Percentiles rank a stretch among this genome's conserved stretches.
phyloP scores from a whole-genome alignment of 1,140 invertebrate species.

The Formica selysi region DNA sequence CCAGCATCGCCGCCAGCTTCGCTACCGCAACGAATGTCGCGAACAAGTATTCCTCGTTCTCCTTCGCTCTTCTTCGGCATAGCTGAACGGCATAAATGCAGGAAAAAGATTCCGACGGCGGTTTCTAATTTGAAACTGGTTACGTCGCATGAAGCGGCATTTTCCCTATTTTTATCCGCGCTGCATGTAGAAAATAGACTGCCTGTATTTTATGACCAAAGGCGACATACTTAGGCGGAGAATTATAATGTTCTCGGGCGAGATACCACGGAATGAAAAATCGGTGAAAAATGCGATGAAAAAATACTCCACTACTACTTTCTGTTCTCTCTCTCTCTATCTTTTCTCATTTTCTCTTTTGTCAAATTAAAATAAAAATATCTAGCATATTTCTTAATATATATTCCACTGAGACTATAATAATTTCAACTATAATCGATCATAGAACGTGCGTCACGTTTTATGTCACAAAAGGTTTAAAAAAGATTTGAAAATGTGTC shows the following conservation, averaged over 20 bases:
- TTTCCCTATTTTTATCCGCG: constrained; percentile 37
- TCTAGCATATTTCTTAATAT: neutral
- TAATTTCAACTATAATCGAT: neutral
- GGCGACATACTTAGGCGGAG: neutral
- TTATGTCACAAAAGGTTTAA: neutral
- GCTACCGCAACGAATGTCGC: neutral
- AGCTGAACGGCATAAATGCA: neutral
- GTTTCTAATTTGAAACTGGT: constrained; percentile 62
- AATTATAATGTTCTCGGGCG: neutral
- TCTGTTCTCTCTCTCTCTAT: too few species aligned
- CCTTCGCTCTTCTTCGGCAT: neutral
- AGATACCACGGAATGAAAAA: constrained; percentile 14
- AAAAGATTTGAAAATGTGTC: neutral
- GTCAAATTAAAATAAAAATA: neutral
- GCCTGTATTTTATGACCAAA: constrained; percentile 21
- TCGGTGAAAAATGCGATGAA: neutral
- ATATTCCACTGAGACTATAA: neutral
- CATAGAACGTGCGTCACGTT: neutral
- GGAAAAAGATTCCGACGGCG: constrained; percentile 31
- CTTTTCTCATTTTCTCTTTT: neutral
- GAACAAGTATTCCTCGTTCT: constrained; percentile 8
- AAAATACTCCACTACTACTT: too few species aligned
- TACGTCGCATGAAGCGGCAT: constrained; percentile 37
- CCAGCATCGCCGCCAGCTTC: constrained; percentile 5
- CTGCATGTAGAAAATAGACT: constrained; percentile 40